Evolutionary conservation across 2,888 invertebrate species (phyloP).

Genomic region (Diaprepes abbreviatus): DNA sequence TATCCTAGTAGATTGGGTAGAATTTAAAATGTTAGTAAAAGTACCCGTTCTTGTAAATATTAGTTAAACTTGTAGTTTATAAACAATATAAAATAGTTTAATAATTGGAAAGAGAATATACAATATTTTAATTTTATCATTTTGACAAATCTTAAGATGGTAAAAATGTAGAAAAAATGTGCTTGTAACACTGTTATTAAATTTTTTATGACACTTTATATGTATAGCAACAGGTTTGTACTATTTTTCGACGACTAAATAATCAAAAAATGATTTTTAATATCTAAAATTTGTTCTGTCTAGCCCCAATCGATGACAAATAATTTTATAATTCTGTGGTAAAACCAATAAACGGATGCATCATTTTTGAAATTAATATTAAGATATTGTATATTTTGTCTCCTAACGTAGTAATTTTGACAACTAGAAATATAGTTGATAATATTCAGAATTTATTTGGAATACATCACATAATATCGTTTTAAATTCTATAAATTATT

Average conservation of each 20-base stretch:
- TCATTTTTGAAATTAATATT: too few species aligned
- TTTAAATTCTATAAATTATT: neutral
- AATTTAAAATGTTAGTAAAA: constrained; percentile 22
- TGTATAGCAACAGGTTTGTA: too few species aligned
- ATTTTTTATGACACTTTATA: too few species aligned
- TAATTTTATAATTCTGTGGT: too few species aligned
- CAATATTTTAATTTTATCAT: constrained; percentile 5
- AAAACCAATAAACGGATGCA: too few species aligned
- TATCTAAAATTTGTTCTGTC: too few species aligned
- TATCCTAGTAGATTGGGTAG: constrained; percentile 28
- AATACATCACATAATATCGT: neutral
- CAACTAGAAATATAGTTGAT: neutral
- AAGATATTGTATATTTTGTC: constrained; percentile 2
- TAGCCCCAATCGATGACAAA: too few species aligned
- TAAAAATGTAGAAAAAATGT: too few species aligned
- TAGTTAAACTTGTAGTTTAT: constrained; percentile 2
- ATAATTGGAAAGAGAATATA: neutral
- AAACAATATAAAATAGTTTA: neutral
- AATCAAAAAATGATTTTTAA: too few species aligned
- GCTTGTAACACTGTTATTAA: too few species aligned
- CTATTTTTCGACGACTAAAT: too few species aligned
- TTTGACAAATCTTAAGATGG: neutral
- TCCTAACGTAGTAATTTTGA: neutral
- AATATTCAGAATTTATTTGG: neutral
- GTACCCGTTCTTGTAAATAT: constrained; percentile 25